These are phyloP conservation scores for Boulengeromyrus knoepffleri DNA, from an alignment of 2,113 vertebrate genomes.

Conservation along the genomic window DNA sequence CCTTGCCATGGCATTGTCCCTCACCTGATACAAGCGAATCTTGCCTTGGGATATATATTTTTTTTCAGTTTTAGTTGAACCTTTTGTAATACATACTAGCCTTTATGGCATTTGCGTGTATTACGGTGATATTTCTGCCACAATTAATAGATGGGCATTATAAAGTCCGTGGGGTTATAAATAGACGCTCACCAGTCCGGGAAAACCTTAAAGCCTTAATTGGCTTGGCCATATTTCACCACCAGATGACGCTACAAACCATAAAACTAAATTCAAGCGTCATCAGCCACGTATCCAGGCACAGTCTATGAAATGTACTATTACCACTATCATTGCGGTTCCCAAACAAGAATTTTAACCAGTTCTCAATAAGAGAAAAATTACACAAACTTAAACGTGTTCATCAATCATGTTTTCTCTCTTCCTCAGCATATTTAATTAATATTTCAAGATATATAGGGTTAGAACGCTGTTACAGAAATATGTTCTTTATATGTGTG, in stretches of 20 bases:
- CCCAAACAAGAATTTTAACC: neutral
- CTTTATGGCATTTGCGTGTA: neutral
- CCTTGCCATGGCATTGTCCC: neutral
- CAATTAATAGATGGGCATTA: neutral
- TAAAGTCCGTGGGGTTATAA: neutral
- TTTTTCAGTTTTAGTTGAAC: neutral
- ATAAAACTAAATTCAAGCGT: neutral
- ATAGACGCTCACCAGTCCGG: neutral
- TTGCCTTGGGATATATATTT: neutral
- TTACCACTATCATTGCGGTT: neutral
- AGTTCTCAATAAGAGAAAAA: neutral
- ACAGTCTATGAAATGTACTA: neutral
- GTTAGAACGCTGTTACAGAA: neutral
- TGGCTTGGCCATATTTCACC: neutral
- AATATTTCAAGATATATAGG: neutral
- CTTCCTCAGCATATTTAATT: neutral
- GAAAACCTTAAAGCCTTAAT: neutral
- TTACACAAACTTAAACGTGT: neutral
- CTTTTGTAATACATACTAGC: neutral
- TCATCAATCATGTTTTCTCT: neutral
- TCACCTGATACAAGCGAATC: neutral
- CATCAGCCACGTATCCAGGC: neutral
- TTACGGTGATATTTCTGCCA: neutral
- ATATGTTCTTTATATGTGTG: neutral
- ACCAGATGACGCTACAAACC: constrained; percentile 9